Base-by-base conservation (phyloP, 2,888 invertebrate genomes). In the Nomada fabriciana region DNA sequence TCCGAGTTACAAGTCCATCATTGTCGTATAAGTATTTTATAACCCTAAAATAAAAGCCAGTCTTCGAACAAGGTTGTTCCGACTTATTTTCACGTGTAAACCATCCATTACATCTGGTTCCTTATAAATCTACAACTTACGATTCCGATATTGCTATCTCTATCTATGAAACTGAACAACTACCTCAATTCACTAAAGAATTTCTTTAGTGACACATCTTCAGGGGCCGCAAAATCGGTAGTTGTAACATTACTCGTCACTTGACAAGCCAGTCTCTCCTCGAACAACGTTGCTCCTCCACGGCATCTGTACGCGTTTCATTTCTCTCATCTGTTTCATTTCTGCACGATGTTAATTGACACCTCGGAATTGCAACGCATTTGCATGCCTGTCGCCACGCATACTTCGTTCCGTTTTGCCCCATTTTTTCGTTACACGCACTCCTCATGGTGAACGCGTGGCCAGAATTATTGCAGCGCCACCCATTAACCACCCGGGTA, bases 281-380 rank as follows among this genome's bases (percentile, higher is more conserved):
- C 18, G 29, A 70, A n/a, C 18, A 25, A 20, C 59, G 65, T 13
- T 25, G 65, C 75, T 43, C 61, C 55, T 42, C n/a, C 36, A 20
- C 29, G 36, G 68, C 69, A 43, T 68, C 69, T 20, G 64, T 47
- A 3, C 11, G 23, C 20, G 10, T n/a, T n/a, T n/a, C n/a, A n/a
- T n/a, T n/a, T n/a, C n/a, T n/a, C n/a, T n/a, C n/a, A n/a, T n/a
- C n/a, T n/a, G 75, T 52, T 77, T 83, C 76, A 64, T 73, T 79
- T 78, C 53, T 60, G 65, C 47, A 23, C 70, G 79, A 85, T 86
- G 84, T 85, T 88, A 88, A 88, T 89, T 86, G 80, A 83, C 77
- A 73, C 75, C 65, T 80, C 79, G 86, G 86, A 88, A 87, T 87
- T 84, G 79, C 76, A 63, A 42, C 72, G 73, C 74, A 81, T 85